Evolutionary conservation across 2,888 invertebrate species (phyloP).

Genomic region (Germaria angustata): DNA sequence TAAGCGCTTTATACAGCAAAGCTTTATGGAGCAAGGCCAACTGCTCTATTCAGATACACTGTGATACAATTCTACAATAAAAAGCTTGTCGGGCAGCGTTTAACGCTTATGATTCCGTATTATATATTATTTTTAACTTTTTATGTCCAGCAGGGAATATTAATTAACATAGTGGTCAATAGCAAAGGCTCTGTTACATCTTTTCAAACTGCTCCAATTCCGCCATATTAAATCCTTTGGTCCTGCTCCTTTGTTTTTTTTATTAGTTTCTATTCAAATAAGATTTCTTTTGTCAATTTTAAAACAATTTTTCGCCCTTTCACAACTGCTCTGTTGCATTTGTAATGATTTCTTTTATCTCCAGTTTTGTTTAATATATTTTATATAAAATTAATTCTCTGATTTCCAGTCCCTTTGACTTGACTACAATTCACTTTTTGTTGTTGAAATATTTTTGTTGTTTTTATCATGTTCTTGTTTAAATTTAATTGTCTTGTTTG

Average conservation of each 20-base stretch:
- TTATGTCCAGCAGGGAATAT: no score
- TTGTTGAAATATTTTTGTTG: not conserved
- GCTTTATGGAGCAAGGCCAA: no score
- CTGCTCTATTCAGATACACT: no score
- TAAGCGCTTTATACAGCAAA: no score
- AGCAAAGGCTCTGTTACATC: not conserved
- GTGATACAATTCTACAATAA: no score
- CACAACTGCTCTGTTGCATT: not conserved
- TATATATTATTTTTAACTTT: no score
- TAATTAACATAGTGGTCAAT: no score
- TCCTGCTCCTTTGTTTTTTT: not conserved
- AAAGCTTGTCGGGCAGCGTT: no score
- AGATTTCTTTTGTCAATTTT: not conserved
- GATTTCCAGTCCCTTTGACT: slow-evolving; percentile 27
- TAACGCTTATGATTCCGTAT: no score
- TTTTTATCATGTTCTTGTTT: slow-evolving; percentile 22
- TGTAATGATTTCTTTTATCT: not conserved
- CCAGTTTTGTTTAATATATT: not conserved
- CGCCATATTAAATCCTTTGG: slow-evolving; percentile 1
- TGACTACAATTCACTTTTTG: not conserved
- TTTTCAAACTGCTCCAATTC: not conserved
- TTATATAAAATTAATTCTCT: slow-evolving; percentile 2
- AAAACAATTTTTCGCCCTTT: not conserved
- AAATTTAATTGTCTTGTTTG: slow-evolving; percentile 32
- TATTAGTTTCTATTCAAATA: slow-evolving; percentile 21